Conservation (phyloP, 92 coral and sea anemone genomes). For the Metridium senile region DNA sequence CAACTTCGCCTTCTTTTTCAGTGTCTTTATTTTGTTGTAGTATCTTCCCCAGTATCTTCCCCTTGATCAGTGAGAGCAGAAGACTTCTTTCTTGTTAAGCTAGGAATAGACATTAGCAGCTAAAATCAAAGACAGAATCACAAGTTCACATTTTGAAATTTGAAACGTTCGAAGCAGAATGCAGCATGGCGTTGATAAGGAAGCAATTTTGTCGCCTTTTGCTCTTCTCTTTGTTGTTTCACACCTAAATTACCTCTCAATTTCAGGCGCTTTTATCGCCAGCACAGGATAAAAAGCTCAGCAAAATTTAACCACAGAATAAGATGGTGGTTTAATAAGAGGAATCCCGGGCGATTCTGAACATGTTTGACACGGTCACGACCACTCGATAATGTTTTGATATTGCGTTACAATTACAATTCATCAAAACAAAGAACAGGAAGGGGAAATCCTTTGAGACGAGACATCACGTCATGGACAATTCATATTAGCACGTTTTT, state of each 20-base stretch:
- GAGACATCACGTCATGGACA: no score
- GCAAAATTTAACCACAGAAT: slow-evolving; percentile 23
- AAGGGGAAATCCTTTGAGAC: not conserved
- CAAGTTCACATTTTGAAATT: not conserved
- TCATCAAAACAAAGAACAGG: not conserved
- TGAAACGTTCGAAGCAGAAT: not conserved
- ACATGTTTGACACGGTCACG: slow-evolving; percentile 39
- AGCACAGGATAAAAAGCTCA: slow-evolving; percentile 13
- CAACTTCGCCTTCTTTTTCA: slow-evolving; percentile 29
- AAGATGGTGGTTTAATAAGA: not conserved
- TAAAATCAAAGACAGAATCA: not conserved
- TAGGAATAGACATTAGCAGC: slow-evolving; percentile 47
- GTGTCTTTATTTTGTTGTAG: slow-evolving; percentile 13
- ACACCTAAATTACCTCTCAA: not conserved
- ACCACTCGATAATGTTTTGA: not conserved
- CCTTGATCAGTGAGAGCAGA: slow-evolving; percentile 67
- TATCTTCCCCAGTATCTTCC: slow-evolving; percentile 15
- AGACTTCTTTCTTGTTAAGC: slow-evolving; percentile 65
- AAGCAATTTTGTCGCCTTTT: not conserved
- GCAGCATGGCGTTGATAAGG: not conserved
- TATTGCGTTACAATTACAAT: not conserved
- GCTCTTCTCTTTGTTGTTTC: not conserved
- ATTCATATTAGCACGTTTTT: no score
- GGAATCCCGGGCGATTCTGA: slow-evolving; percentile 41
- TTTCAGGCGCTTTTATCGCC: not conserved